Conservation (phyloP, 2,888 invertebrate genomes). For the Polydrusus cervinus region DNA sequence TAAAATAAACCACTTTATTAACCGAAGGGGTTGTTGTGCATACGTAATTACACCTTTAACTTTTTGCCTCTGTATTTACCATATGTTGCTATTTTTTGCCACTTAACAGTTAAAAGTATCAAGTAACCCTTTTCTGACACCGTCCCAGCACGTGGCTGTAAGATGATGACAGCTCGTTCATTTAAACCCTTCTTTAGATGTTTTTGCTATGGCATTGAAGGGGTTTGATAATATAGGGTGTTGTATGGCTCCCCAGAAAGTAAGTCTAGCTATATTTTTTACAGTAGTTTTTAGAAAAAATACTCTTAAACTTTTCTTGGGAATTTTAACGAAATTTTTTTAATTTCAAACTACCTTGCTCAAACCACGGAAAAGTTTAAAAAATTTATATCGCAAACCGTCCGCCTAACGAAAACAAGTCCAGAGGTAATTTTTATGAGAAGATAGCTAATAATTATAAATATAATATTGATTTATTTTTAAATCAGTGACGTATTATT, state of each 20-base stretch:
- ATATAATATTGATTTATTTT: too few relatives aligned
- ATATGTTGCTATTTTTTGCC: conserved; percentile 45
- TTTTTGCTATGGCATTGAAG: conserved; percentile 15
- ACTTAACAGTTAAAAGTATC: conserved; percentile 41
- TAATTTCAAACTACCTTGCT: too few relatives aligned
- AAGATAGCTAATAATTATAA: too few relatives aligned
- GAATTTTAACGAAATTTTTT: too few relatives aligned
- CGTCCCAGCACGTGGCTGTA: conserved; percentile 25
- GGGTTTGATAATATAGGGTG: conserved; percentile 9
- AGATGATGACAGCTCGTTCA: conserved; percentile 27
- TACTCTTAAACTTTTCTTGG: too few relatives aligned
- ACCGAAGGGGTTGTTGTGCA: background rate
- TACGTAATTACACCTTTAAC: conserved; percentile 29
- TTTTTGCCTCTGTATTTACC: conserved; percentile 33
- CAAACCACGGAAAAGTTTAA: too few relatives aligned
- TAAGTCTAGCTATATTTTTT: too few relatives aligned
- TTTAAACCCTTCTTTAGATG: conserved; percentile 25
- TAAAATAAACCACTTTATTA: conserved; percentile 4
- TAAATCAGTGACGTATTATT: too few relatives aligned
- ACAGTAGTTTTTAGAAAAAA: too few relatives aligned
- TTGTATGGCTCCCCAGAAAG: background rate
- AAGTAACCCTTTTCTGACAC: conserved; percentile 24
- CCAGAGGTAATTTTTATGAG: too few relatives aligned
- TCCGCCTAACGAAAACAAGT: too few relatives aligned
- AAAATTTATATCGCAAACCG: too few relatives aligned